Percentiles rank a stretch among this genome's conserved stretches.
Conservation (phyloP, 92 coral and sea anemone species). For the Epizoanthus fatuus region DNA sequence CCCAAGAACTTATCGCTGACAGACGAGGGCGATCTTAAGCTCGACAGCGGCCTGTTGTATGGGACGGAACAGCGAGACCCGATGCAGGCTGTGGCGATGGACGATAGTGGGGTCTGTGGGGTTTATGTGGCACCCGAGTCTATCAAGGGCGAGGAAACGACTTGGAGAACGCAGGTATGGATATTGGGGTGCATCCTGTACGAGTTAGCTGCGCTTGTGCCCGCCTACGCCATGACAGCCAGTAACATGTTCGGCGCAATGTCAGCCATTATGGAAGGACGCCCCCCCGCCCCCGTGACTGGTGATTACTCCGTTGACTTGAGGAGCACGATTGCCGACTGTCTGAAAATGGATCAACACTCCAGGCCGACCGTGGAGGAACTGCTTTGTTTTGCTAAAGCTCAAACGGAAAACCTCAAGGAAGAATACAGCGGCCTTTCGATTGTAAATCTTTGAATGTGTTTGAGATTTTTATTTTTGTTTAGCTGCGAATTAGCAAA, state of each 20-base stretch:
- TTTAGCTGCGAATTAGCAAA: background rate
- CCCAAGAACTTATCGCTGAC: constrained; percentile 91
- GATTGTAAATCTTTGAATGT: constrained; percentile 55
- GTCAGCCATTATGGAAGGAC: constrained; percentile 96
- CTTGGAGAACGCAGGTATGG: constrained; percentile 87
- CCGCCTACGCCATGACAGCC: constrained; percentile 93
- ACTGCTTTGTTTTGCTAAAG: constrained; percentile 55
- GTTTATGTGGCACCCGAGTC: constrained; percentile 93
- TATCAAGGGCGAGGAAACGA: constrained; percentile 81
- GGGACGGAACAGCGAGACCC: constrained; percentile 64
- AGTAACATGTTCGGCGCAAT: constrained; percentile 95
- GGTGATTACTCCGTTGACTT: constrained; percentile 49
- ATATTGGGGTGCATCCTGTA: constrained; percentile 86
- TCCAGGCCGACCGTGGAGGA: constrained; percentile 76
- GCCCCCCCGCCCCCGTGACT: constrained; percentile 55
- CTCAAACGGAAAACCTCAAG: constrained; percentile 45
- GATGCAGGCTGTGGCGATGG: constrained; percentile 82
- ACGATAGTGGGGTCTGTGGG: constrained; percentile 81
- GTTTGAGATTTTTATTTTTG: background rate
- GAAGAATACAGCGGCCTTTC: constrained; percentile 52
- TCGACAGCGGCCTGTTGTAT: constrained; percentile 92
- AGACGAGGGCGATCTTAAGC: constrained; percentile 84
- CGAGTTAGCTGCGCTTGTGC: constrained; percentile 89
- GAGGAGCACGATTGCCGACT: constrained; percentile 47
- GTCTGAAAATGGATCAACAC: constrained; percentile 55